Evolutionary conservation across 2,797 vertebrate genomes (phyloP).

Genomic region (Rhadinocentrus ornatus): DNA sequence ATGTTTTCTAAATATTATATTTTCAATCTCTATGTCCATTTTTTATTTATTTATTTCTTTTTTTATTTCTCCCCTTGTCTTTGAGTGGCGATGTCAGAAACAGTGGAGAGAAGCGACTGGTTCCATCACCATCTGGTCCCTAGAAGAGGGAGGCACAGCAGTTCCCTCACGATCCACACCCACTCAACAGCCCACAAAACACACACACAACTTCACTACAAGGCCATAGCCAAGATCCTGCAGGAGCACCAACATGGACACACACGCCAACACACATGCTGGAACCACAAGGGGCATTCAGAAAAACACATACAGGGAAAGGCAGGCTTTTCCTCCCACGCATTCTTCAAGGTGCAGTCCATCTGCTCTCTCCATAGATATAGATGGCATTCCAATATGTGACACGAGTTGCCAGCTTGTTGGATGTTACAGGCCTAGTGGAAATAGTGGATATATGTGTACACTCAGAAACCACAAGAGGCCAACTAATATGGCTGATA

Average conservation of each 20-base stretch:
- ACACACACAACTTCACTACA: conserved; percentile 34
- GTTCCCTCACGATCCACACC: conserved; percentile 59
- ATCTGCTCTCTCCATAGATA: conserved; percentile 70
- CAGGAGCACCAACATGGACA: conserved; percentile 45
- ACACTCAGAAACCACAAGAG: conserved; percentile 16
- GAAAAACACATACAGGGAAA: conserved; percentile 59
- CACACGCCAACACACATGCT: conserved; percentile 60
- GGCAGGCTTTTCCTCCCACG: conserved; percentile 71
- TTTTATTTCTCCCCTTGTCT: conserved; percentile 18
- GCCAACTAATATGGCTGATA: neutral
- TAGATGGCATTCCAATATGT: conserved; percentile 48
- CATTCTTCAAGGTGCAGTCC: conserved; percentile 66
- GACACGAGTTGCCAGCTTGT: conserved; percentile 38
- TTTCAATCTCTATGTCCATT: neutral
- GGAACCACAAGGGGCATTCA: conserved; percentile 61
- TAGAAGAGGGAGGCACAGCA: conserved; percentile 63
- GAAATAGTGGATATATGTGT: conserved; percentile 33
- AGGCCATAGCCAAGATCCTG: conserved; percentile 62
- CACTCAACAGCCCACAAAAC: conserved; percentile 53
- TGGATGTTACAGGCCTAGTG: conserved; percentile 31
- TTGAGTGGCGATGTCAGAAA: conserved; percentile 57
- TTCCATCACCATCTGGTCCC: conserved; percentile 73
- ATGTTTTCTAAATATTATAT: neutral
- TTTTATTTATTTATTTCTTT: no score
- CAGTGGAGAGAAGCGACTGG: conserved; percentile 51